Evolutionary conservation across 2,113 vertebrate genomes (phyloP).

Genomic region (Campylomormyrus numenius): DNA sequence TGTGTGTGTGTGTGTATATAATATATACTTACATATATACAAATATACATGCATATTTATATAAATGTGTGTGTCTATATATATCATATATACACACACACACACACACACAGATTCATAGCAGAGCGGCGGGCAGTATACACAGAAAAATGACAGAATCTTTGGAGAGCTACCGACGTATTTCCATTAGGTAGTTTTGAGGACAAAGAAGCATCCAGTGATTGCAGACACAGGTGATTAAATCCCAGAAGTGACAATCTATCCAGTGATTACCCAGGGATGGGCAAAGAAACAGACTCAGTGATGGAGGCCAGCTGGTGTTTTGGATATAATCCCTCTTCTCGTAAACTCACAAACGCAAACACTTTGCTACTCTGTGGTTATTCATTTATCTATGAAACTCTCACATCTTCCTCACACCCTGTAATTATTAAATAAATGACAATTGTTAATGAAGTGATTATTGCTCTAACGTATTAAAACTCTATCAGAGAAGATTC

Average conservation of each 20-base stretch:
- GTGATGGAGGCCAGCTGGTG: not conserved
- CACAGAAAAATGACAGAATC: not conserved
- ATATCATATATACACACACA: not conserved
- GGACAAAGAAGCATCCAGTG: not conserved
- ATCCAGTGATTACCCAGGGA: constrained; percentile 6
- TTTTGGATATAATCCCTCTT: not conserved
- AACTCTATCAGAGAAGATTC: not conserved
- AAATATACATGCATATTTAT: not conserved
- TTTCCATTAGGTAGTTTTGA: not conserved
- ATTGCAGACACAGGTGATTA: not conserved
- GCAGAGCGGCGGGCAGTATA: not conserved
- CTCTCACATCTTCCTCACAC: not conserved
- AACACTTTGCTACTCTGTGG: not conserved
- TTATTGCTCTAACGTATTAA: not conserved
- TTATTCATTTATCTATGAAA: not conserved
- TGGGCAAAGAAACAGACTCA: not conserved
- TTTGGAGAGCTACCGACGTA: not conserved
- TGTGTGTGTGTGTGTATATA: not conserved
- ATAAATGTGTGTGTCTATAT: not conserved
- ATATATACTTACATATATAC: not conserved
- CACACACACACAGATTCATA: not conserved
- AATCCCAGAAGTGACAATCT: not conserved
- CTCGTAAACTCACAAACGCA: not conserved
- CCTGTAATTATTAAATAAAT: not conserved
- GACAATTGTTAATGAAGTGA: not conserved